Conservation (phyloP, 2,797 vertebrate species). For the Cephalopachus bancanus region DNA sequence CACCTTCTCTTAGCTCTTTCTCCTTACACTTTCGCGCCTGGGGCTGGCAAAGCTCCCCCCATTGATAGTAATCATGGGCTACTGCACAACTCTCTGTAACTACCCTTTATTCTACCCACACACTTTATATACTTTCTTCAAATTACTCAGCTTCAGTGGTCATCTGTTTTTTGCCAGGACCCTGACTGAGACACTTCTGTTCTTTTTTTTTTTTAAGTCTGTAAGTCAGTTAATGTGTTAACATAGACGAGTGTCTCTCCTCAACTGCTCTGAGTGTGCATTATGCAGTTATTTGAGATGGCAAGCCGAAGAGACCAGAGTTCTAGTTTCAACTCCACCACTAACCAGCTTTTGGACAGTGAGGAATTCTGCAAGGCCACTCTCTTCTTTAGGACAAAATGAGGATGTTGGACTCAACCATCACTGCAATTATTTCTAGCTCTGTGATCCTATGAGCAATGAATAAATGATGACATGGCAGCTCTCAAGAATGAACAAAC, state of each 20-base stretch:
- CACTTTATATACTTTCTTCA: not conserved
- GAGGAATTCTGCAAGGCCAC: not conserved
- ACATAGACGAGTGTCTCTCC: not conserved
- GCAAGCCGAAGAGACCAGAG: not conserved
- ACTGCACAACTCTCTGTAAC: not conserved
- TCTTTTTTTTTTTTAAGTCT: not conserved
- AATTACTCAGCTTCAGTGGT: not conserved
- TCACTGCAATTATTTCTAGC: not conserved
- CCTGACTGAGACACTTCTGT: not conserved
- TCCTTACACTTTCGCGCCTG: not conserved
- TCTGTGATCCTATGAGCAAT: not conserved
- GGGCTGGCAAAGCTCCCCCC: too few species aligned
- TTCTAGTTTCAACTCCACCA: not conserved
- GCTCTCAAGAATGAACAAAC: slow-evolving; percentile 35
- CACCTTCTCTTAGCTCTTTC: not conserved
- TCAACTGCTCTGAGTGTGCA: not conserved
- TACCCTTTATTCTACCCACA: not conserved
- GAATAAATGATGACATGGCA: not conserved
- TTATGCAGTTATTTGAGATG: not conserved
- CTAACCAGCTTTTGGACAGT: not conserved
- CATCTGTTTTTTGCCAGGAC: not conserved
- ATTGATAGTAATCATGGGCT: not conserved
- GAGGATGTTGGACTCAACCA: not conserved
- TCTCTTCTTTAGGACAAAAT: slow-evolving; percentile 2
- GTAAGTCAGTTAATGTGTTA: not conserved